These are phyloP conservation scores for Notodonta ziczac DNA, from an alignment of 2,888 invertebrate species.

Conservation along the genomic window DNA sequence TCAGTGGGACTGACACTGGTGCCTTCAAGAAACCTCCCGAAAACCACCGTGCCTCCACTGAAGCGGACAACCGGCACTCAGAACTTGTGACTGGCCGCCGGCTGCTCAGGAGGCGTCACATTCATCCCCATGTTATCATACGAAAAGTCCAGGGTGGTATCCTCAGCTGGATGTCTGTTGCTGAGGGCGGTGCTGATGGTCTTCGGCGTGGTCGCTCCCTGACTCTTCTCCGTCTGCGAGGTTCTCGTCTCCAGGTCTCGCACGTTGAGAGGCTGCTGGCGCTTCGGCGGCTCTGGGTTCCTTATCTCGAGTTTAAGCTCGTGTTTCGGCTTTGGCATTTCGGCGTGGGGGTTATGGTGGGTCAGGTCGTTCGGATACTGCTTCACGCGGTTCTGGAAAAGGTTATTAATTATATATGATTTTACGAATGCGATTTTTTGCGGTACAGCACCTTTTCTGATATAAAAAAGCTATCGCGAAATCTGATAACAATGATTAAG, in stretches of 20 bases:
- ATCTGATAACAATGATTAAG: no score
- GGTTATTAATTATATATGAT: background rate
- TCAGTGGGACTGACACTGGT: background rate
- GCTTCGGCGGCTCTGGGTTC: constrained; percentile 70
- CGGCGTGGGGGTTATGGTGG: constrained; percentile 79
- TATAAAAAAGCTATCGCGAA: no score
- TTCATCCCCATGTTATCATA: constrained; percentile 92
- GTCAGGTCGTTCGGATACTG: constrained; percentile 73
- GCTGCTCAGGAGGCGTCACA: constrained; percentile 84
- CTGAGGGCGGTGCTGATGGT: constrained; percentile 90
- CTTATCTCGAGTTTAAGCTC: constrained; percentile 74
- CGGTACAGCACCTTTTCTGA: no score
- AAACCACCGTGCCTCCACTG: constrained; percentile 40
- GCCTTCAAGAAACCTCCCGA: constrained; percentile 29
- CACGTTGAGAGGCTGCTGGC: constrained; percentile 69
- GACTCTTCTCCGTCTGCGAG: constrained; percentile 78
- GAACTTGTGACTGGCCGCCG: constrained; percentile 68
- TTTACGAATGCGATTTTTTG: no score
- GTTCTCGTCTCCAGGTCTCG: constrained; percentile 70
- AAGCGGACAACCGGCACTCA: constrained; percentile 56
- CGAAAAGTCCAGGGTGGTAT: constrained; percentile 90
- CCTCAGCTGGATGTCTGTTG: constrained; percentile 90
- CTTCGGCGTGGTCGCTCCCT: constrained; percentile 84
- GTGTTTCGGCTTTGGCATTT: constrained; percentile 70
- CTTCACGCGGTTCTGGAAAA: constrained; percentile 75